Evolutionary conservation across 1,140 invertebrate species (phyloP), one percentile per base, ranked within the genome.

Genomic region (Hesperophylax magnus): DNA sequence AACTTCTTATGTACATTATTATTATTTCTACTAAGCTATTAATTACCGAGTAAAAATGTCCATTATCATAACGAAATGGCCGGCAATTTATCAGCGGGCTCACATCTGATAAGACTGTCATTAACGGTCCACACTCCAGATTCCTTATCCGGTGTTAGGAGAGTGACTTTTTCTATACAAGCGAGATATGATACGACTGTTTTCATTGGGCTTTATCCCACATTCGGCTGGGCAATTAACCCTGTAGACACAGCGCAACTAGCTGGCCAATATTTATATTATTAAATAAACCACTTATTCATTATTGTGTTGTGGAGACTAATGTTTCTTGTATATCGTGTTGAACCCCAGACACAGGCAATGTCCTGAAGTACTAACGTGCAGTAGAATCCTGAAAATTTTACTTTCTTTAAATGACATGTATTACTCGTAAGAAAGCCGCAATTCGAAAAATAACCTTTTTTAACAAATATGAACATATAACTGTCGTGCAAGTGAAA

Each of bases 51-150:
- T 53, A 75, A 75, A 14, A 63, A 69, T 53, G 24, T 11, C 27
- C 47, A 80, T 80, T 80, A 80, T 65, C 69, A 65, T 65, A 75
- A 80, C 61, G 71, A 74, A 63, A 63, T 54, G 27, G 69, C 39
- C 17, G 39, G 39, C 78, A 27, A 80, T 80, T 63, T 75, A 80
- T 80, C 78, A 80, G 58, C 69, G 69, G 20, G 27, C 17, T 56
- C 6, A 15, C 22, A 80, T 80, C 78, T 65, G 78, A 80, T 80
- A 74, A 63, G 22, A 18, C n/a, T 31, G 52, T 58, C 71, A 75
- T 75, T 75, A 75, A 58, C 71, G 71, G 54, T 18, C 67, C 39
- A 17, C 67, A 72, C 69, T 53, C 34, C 47, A 72, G 47, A 52
- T 72, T 20, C 47, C 39, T 72, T 72, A 72, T 72, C 69, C 69